Percentiles rank a stretch among this genome's conserved stretches.
Evolutionary conservation across 2,888 invertebrate species (phyloP).

Genomic region (Portevinia maculata): DNA sequence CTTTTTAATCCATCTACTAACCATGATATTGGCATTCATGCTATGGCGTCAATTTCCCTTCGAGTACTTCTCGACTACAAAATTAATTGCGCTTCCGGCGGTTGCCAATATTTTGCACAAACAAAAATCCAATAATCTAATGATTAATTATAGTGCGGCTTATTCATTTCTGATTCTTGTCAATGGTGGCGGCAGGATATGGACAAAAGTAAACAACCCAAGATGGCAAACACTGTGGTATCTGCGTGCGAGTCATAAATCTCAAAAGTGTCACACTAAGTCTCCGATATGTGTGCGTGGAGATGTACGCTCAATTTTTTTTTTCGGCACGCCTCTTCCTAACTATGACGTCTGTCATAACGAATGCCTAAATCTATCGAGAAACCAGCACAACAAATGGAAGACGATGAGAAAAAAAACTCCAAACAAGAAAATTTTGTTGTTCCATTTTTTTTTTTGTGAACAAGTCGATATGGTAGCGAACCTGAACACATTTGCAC

Average conservation of each 20-base stretch:
- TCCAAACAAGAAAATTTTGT: constrained; percentile 5
- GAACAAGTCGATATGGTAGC: constrained; percentile 50
- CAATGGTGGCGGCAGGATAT: constrained; percentile 40
- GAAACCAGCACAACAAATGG: constrained; percentile 23
- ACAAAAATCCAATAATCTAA: constrained; percentile 71
- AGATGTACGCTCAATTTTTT: constrained; percentile 51
- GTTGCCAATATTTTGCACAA: constrained; percentile 40
- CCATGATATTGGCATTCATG: background rate
- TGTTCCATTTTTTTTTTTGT: constrained; percentile 34
- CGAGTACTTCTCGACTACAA: constrained; percentile 38
- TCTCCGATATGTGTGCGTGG: constrained; percentile 39
- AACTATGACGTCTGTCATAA: constrained; percentile 81
- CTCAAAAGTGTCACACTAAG: constrained; percentile 69
- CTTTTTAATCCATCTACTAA: background rate
- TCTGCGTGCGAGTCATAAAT: constrained; percentile 63
- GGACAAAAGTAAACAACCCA: constrained; percentile 54
- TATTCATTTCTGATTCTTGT: constrained; percentile 64
- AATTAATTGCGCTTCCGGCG: constrained; percentile 48
- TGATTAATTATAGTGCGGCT: constrained; percentile 70
- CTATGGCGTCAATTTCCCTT: constrained; percentile 34
- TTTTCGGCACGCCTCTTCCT: constrained; percentile 69
- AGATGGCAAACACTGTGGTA: constrained; percentile 31
- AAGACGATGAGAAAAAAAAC: background rate
- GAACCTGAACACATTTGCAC: constrained; percentile 71
- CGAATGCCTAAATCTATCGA: constrained; percentile 77